A percentile compares a stretch with the other conserved stretches of the same genome.
phyloP scores from a whole-genome alignment of 2,888 invertebrate species.

The Ormyrus labotus region DNA sequence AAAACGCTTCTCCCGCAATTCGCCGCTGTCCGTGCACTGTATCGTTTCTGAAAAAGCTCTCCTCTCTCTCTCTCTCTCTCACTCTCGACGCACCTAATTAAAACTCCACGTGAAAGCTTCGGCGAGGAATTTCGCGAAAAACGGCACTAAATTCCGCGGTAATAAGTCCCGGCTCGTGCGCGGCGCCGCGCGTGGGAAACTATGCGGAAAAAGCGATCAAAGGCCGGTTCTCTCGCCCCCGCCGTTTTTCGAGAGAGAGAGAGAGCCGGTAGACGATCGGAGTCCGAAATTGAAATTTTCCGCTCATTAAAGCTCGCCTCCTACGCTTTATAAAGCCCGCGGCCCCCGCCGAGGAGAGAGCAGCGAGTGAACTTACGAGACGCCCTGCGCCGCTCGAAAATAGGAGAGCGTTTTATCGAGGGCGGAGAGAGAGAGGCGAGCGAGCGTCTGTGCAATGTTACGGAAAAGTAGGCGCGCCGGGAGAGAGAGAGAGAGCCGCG shows the following conservation, averaged over 20 bases:
- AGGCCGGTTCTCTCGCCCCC: background rate
- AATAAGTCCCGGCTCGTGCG: too few species aligned
- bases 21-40: too few species aligned
- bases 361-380: background rate
- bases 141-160: background rate
- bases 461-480: conserved; percentile 14
- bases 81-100: too few species aligned
- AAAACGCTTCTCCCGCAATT: too few species aligned
- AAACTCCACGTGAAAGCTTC: too few species aligned
- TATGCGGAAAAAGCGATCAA: conserved; percentile 4
- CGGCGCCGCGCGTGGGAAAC: too few species aligned
- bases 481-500: background rate
- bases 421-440: background rate
- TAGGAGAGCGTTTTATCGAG: conserved; percentile 29
- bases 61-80: too few species aligned
- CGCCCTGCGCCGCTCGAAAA: background rate
- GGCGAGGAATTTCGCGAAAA: background rate
- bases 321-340: conserved; percentile 14
- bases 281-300: conserved; percentile 48
- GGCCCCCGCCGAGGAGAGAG: background rate
- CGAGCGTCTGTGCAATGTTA: conserved; percentile 22
- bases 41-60: too few species aligned
- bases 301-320: conserved; percentile 39
- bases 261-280: background rate
- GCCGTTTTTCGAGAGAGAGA: background rate